Base-by-base conservation (phyloP, 2,888 invertebrate genomes). In the Thereva unica region DNA sequence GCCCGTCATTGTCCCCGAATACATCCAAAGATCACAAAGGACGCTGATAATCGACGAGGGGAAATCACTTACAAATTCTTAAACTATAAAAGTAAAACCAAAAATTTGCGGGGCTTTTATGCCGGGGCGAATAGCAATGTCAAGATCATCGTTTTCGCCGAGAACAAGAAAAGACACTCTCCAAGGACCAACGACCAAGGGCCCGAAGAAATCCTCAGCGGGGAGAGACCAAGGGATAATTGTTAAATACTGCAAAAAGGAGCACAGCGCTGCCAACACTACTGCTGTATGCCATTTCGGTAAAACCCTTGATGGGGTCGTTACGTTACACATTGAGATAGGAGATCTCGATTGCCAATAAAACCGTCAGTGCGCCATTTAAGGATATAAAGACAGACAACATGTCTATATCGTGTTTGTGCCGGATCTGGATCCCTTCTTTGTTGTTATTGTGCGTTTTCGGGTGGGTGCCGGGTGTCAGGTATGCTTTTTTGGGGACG, bases 301-400 rank as follows among this genome's bases (percentile, higher is more conserved):
- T 61, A 61, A 61, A 61, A 61, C 61, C 73, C 65, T 71, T 71
- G 73, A 73, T 72, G 71, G 71, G 72, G 71, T 71, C 73, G 71
- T 73, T 73, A 71, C 73, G 71, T 73, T 73, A 71, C 71, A 72
- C 72, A 73, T 73, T 72, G 70, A 72, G 74, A 74, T 73, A 74
- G 73, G 68, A 72, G 73, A 74, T 74, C 74, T 74, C 70, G 72
- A 74, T 73, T 72, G 74, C 72, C 73, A 72, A 73, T 74, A 74
- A 74, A 74, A 73, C 72, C 72, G 72, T 73, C 73, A 74, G 71
- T 72, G 69, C 69, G 69, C 72, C 71, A 73, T 73, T 73, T 71
- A 71, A 69, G 68, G 72, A 71, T 71, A 71, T 69, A 71, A 71
- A 67, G 69, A 66, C 65, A 68, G 69, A 66, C 71, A 70, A 69